These are phyloP conservation scores for Psittacula cyanocephala DNA, from an alignment of 2,113 vertebrate species.

Conservation along the genomic window DNA sequence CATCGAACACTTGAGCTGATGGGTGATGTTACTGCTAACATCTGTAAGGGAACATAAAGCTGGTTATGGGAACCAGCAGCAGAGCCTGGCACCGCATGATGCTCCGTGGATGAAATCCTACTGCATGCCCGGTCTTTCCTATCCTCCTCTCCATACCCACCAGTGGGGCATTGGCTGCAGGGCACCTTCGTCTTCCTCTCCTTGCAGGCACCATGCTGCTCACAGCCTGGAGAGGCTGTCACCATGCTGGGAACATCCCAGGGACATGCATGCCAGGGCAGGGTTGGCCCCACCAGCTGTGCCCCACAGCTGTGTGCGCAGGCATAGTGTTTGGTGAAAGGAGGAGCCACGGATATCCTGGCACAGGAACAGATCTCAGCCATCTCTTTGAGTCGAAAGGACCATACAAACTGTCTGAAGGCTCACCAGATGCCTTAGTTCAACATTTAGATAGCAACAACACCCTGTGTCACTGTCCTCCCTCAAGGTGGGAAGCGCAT, in stretches of 20 bases:
- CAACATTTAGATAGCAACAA: background rate
- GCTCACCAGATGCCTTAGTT: background rate
- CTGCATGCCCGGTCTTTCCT: accelerated
- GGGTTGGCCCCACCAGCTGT: background rate
- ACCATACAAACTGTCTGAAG: background rate
- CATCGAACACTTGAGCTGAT: background rate
- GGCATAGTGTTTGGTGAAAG: background rate
- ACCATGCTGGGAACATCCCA: accelerated
- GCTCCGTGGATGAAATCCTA: background rate
- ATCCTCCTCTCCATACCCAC: background rate
- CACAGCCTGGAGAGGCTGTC: background rate
- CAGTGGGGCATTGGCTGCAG: accelerated
- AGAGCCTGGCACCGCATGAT: accelerated
- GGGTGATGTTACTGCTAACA: background rate
- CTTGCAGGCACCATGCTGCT: background rate
- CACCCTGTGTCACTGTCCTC: background rate
- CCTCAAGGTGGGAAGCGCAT: background rate
- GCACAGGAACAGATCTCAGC: background rate
- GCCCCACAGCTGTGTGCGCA: background rate
- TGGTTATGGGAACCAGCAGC: background rate
- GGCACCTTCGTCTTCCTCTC: background rate
- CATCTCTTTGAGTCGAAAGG: background rate
- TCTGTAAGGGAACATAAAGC: background rate
- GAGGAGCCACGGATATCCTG: too few relatives aligned
- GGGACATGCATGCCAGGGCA: background rate